Percentiles rank a stretch among this genome's conserved stretches.
These are phyloP conservation scores for Iguana delicatissima DNA, from an alignment of 2,797 vertebrate genomes.

Conservation along the genomic window DNA sequence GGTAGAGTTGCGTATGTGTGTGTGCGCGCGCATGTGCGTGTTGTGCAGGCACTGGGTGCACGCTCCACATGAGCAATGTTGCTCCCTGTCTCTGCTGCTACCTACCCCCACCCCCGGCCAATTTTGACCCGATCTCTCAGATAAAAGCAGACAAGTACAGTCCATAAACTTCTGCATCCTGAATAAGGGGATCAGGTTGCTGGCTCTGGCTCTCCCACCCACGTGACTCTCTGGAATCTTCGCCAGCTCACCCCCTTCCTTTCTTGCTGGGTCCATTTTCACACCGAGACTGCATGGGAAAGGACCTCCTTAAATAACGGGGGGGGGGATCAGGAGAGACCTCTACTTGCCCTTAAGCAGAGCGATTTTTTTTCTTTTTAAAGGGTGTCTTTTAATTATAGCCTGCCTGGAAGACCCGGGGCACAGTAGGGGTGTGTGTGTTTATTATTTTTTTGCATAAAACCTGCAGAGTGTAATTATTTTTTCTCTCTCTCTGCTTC, in stretches of 20 bases:
- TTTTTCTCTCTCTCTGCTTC: neutral
- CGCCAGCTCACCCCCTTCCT: slow-evolving; percentile 49
- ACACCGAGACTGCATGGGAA: neutral
- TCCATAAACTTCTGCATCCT: slow-evolving; percentile 51
- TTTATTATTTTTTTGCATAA: neutral
- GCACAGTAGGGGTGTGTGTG: too few relatives aligned
- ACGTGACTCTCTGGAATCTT: slow-evolving; percentile 77
- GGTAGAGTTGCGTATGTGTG: too few relatives aligned
- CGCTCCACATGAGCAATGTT: neutral
- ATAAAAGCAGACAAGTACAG: slow-evolving; percentile 54
- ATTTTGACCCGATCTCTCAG: slow-evolving; percentile 47
- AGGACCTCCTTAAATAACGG: too few relatives aligned
- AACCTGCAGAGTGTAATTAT: neutral
- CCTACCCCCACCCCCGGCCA: neutral
- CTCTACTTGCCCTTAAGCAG: neutral
- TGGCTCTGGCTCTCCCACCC: slow-evolving; percentile 27
- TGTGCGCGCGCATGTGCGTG: too few relatives aligned
- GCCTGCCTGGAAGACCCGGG: neutral
- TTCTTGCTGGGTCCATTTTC: slow-evolving; percentile 66
- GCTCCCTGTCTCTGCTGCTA: neutral
- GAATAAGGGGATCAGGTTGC: slow-evolving; percentile 53
- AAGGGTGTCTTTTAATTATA: neutral
- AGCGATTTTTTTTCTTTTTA: too few relatives aligned
- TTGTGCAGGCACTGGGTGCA: neutral
- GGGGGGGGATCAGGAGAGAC: too few relatives aligned